These are phyloP conservation scores for Rhopalosiphum maidis DNA, from an alignment of 1,140 invertebrate genomes.

Conservation along the genomic window DNA sequence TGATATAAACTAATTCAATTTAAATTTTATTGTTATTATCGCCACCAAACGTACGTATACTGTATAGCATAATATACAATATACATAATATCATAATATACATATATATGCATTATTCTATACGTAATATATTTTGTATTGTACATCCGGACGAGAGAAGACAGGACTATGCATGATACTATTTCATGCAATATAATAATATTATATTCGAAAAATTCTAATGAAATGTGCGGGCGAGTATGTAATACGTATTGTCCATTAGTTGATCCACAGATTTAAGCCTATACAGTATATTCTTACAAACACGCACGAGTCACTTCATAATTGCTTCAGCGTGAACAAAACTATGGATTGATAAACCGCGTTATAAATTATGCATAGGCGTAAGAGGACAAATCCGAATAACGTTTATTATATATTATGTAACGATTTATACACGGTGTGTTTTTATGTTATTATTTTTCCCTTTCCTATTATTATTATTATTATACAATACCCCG, in stretches of 20 bases:
- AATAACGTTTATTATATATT: slow-evolving; percentile 3
- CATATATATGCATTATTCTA: background rate
- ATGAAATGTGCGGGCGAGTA: background rate
- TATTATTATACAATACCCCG: background rate
- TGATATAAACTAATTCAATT: slow-evolving; percentile 48
- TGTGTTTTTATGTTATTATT: slow-evolving; percentile 28
- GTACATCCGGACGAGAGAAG: background rate
- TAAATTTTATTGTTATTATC: slow-evolving; percentile 53
- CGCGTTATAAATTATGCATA: background rate
- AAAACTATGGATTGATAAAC: slow-evolving; percentile 23
- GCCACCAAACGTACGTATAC: background rate
- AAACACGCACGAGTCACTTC: background rate
- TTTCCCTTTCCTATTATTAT: background rate
- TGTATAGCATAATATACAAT: background rate
- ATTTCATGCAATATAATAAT: background rate
- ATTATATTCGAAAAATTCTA: background rate
- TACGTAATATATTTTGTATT: background rate
- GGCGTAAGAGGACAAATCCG: background rate
- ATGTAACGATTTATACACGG: background rate
- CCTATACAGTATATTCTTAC: background rate
- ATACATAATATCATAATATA: background rate
- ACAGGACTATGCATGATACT: background rate
- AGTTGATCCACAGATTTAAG: background rate
- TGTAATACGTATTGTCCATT: background rate
- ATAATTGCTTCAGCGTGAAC: background rate